Evolutionary conservation across 2,888 invertebrate species (phyloP), one percentile per base, ranked within the genome.

Genomic region (Gastracanthus pulcherrimus): DNA sequence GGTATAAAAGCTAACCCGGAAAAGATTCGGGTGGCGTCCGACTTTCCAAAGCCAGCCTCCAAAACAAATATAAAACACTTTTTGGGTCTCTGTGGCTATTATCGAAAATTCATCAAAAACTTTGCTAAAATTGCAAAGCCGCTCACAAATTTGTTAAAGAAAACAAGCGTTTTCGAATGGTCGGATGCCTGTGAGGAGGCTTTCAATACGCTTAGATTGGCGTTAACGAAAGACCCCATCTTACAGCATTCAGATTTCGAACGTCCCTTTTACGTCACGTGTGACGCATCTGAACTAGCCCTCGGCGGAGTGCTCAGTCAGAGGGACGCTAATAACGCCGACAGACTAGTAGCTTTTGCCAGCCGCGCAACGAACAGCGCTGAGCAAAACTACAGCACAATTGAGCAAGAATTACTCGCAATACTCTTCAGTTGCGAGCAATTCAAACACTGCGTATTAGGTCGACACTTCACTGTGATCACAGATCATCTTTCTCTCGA

Each of bases 361-460:
- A 86, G 86, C 34, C 62, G 89, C 81, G 88, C 88, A 3, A 72
- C 89, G 31, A 89, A 87, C 76, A 85, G 85, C 71, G 84, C 87
- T 0, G 89, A 90, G 86, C 58, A 45, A 5, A 90, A 89, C 55
- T 91, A 91, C n/a, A n/a, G n/a, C n/a, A n/a, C n/a, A n/a, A n/a
- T n/a, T n/a, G n/a, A n/a, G n/a, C n/a, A n/a, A n/a, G 90, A 91
- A 51, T 41, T 76, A 0, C 16, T 77, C 0, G 80, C 80, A 1
- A 76, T 82, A 19, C 51, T 80, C 2, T 31, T 67, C 3, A 26
- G 51, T 3, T 79, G 74, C 2, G 38, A 45, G 6, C 51, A 81
- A 11, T 82, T 78, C 11, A 48, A 70, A 45, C 51, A 72, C 34
- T 26, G 7, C 2, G 5, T 76, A 0, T 67, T 19, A n/a, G 67